These are phyloP conservation scores for Lathronympha strigana DNA, from an alignment of 2,888 invertebrate species.

Conservation along the genomic window DNA sequence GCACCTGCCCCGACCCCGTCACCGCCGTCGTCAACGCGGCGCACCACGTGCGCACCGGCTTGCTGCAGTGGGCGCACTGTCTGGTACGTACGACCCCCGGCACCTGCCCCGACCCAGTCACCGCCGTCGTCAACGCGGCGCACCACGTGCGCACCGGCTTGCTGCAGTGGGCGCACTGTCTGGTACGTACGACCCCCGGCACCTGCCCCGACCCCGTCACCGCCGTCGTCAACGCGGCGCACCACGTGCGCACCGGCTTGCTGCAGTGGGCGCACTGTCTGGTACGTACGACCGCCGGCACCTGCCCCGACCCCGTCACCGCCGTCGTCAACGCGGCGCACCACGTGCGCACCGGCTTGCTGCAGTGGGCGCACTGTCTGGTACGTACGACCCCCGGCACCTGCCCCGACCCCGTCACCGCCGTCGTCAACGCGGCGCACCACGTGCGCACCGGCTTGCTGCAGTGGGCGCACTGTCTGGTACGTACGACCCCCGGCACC, in stretches of 20 bases:
- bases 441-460: constrained; percentile 71
- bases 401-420: constrained; percentile 86
- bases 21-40: constrained; percentile 76
- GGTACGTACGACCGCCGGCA: too few species aligned
- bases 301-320: constrained; percentile 86
- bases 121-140: constrained; percentile 76
- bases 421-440: constrained; percentile 76
- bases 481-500: too few species aligned
- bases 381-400: too few species aligned
- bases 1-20: constrained; percentile 86
- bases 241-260: constrained; percentile 71
- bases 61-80: constrained; percentile 80
- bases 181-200: too few species aligned
- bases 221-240: constrained; percentile 75
- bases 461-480: constrained; percentile 81
- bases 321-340: constrained; percentile 77
- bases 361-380: constrained; percentile 82
- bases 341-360: constrained; percentile 68
- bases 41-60: constrained; percentile 70
- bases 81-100: too few species aligned
- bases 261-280: constrained; percentile 80
- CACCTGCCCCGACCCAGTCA: constrained; percentile 86
- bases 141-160: constrained; percentile 73
- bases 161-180: constrained; percentile 79
- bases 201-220: constrained; percentile 86